Evolutionary conservation across 2,888 invertebrate genomes (phyloP), one percentile per base, ranked within the genome.

Genomic region (Diploptera punctata): DNA sequence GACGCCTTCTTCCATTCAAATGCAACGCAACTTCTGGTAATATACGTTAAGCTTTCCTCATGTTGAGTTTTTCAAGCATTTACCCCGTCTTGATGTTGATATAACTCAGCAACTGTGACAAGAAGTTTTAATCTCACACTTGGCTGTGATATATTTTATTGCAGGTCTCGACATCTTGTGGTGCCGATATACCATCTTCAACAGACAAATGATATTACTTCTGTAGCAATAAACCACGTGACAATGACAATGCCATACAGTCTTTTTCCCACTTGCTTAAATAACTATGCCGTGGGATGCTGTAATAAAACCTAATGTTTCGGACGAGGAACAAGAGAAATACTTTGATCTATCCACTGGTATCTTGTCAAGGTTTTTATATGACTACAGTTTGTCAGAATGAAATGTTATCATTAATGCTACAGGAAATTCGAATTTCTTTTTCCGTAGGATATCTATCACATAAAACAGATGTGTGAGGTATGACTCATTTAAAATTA

Each of bases 231-330:
- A 57, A 57, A 57, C 29, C 29, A 57, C 13, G n/a, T 29, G 10
- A 57, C 3, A 16, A 52, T 57, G 57, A 57, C 57, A 57, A 1
- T 16, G n/a, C n/a, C 57, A 52, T 52, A 13, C 24, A 19, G 24
- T 19, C 52, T 24, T 24, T 7, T 29, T 3, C 29, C 31, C 57
- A 57, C 26, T 57, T 7, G 29, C 43, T 43, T 38, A 43, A 54
- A 62, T 65, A 65, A 65, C 65, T 47, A 24, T 18, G n/a, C 24
- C n/a, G 57, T 47, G 26, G 26, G 54, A 3, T 57, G 57, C 1
- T 7, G 57, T 47, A 65, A 65, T 65, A 65, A 65, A 65, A 65
- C 65, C 21, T 47, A 47, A 65, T 65, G 65, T 65, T 65, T 65
- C 65, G 47, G 24, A 24, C 54, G 47, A 44, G 38, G 47, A 26